Evolutionary conservation across 2,113 vertebrate species (phyloP).

Genomic region (Poicephalus meyeri): DNA sequence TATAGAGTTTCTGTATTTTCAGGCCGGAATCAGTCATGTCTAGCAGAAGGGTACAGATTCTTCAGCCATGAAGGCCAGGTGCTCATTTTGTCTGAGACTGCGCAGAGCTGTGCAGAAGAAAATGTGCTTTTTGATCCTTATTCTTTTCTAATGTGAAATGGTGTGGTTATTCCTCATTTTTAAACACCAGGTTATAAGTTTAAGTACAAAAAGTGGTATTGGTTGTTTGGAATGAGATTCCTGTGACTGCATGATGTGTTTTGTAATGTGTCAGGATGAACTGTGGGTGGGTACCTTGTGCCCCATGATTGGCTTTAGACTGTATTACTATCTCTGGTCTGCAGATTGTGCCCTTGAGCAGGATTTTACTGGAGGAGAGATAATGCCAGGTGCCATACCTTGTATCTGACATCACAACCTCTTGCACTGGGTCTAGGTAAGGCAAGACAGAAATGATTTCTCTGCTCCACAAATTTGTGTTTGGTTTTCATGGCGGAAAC

Average conservation of each 20-base stretch:
- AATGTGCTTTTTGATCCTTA: neutral
- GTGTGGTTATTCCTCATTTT: rapidly evolving
- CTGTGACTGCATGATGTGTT: neutral
- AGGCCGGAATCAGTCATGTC: neutral
- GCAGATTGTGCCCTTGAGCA: neutral
- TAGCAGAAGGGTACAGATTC: neutral
- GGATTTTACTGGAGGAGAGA: neutral
- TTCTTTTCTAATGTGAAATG: neutral
- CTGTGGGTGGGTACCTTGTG: too few species aligned
- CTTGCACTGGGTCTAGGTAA: neutral
- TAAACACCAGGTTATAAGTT: neutral
- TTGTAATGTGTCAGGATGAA: neutral
- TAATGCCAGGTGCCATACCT: neutral
- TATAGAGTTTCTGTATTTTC: neutral
- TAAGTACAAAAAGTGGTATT: neutral
- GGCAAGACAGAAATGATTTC: neutral
- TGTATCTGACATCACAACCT: neutral
- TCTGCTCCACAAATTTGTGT: neutral
- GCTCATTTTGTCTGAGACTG: neutral
- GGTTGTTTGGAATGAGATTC: neutral
- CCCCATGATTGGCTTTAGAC: rapidly evolving
- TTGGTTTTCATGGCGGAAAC: neutral
- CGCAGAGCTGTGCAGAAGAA: neutral
- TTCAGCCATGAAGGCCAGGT: rapidly evolving
- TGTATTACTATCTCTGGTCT: neutral